Conservation (phyloP, 1,140 invertebrate species). For the Dryas iulia region DNA sequence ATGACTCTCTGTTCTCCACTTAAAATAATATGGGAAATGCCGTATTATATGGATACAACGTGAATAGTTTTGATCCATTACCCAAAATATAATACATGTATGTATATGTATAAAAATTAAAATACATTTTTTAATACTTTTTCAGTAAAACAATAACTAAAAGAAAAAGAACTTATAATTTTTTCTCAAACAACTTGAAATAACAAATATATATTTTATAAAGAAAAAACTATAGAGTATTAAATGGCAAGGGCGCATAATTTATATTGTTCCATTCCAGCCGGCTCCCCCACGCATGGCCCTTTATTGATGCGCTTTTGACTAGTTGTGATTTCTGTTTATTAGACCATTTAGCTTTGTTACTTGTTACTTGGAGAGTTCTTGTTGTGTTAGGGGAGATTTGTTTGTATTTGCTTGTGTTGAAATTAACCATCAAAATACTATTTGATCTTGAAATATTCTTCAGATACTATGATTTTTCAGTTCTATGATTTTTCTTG, state of each 20-base stretch:
- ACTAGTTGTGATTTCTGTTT: conserved; percentile 71
- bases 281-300: conserved; percentile 38
- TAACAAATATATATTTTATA: conserved; percentile 14
- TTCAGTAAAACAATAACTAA: too few relatives aligned
- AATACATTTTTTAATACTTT: too few relatives aligned
- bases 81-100: too few relatives aligned
- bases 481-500: too few relatives aligned
- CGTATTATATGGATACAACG: too few relatives aligned
- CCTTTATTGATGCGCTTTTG: conserved; percentile 72
- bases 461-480: not conserved
- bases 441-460: not conserved
- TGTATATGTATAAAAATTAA: too few relatives aligned
- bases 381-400: conserved; percentile 19
- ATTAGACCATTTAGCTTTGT: conserved; percentile 65
- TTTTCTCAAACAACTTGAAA: not conserved
- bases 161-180: too few relatives aligned
- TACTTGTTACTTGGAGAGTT: conserved; percentile 31
- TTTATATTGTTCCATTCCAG: conserved; percentile 58
- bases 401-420: conserved; percentile 9
- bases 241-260: conserved; percentile 31
- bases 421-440: not conserved
- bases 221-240: conserved; percentile 32
- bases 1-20: too few relatives aligned
- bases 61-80: too few relatives aligned
- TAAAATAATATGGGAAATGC: too few relatives aligned